Evolutionary conservation across 2,113 vertebrate genomes (phyloP), one percentile per base, ranked within the genome.

Genomic region (Triplophysa siluroides): DNA sequence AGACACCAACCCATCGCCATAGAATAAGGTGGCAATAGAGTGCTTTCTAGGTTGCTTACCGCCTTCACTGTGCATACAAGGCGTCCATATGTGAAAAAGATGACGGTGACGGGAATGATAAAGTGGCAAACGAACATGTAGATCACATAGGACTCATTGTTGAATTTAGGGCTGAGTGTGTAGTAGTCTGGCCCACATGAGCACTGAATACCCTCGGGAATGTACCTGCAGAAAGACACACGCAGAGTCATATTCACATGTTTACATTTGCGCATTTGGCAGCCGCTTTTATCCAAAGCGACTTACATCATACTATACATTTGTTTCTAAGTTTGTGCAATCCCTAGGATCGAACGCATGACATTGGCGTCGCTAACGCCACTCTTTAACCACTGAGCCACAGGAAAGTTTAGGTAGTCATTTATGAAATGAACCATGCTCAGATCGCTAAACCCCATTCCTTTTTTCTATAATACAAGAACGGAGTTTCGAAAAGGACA

Each of bases 61-160:
- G 91, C 92, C 65, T 91, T 88, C 81, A 93, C 92, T 88, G 92
- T 92, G 85, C 90, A 92, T 0, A 93, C 89, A 26, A 93, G 91
- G 5, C 86, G 84, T 11, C 92, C 90, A 0, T 91, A 93, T 43
- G 90, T 91, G 83, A 92, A 93, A 86, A 92, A 89, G 45, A 92
- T 93, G 83, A 89, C 1, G 13, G 79, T 0, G 1, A 92, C 88
- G 0, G 92, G 92, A 76, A 90, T 66, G 45, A 86, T 0, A 83
- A 93, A 93, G 78, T 93, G 90, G 71, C 87, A 70, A 71, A 83
- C 0, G 2, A 93, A 93, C 92, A 93, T 87, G 83, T 92, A 93
- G 79, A 93, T 33, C 5, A 93, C 85, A 0, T 91, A 93, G 67
- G 91, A 93, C 79, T 91, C 91, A 0, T 91, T 93, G 89, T 91